Evolutionary conservation across 2,888 invertebrate species (phyloP).

Genomic region (Melikaiella ostensackeni): DNA sequence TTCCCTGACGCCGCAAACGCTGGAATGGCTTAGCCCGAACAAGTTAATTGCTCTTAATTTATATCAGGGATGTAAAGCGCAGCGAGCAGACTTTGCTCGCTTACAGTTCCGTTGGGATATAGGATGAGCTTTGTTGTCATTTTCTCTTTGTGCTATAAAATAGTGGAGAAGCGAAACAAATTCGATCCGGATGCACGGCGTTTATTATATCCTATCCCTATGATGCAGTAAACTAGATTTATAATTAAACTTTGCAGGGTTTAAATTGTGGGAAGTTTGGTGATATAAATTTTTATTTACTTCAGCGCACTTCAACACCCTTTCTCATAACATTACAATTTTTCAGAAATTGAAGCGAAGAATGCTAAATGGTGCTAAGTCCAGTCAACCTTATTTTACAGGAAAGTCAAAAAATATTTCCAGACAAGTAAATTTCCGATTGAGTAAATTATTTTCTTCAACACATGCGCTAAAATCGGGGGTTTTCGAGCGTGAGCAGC

Average conservation of each 20-base stretch:
- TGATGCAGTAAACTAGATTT: neutral
- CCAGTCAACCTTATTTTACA: too few species aligned
- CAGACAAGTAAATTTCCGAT: too few species aligned
- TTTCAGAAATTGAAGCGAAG: too few species aligned
- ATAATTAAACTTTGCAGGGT: neutral
- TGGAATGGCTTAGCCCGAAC: conserved; percentile 53
- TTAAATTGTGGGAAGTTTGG: too few species aligned
- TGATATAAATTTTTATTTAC: too few species aligned
- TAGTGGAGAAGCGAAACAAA: neutral
- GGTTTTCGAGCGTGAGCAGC: too few species aligned
- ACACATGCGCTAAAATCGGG: too few species aligned
- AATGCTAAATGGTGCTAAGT: too few species aligned
- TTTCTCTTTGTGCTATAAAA: conserved; percentile 22
- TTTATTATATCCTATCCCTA: neutral
- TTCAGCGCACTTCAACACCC: too few species aligned
- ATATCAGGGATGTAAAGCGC: conserved; percentile 50
- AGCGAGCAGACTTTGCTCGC: conserved; percentile 1
- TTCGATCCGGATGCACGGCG: neutral
- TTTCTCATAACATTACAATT: too few species aligned
- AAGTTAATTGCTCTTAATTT: conserved; percentile 69
- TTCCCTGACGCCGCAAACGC: conserved; percentile 39
- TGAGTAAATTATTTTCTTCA: too few species aligned
- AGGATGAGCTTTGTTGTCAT: conserved; percentile 18
- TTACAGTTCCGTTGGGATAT: conserved; percentile 10
- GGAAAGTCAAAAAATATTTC: too few species aligned